A percentile compares a stretch with the other conserved stretches of the same genome.
Conservation (phyloP, 2,797 vertebrate species). For the Tachyglossus aculeatus region DNA sequence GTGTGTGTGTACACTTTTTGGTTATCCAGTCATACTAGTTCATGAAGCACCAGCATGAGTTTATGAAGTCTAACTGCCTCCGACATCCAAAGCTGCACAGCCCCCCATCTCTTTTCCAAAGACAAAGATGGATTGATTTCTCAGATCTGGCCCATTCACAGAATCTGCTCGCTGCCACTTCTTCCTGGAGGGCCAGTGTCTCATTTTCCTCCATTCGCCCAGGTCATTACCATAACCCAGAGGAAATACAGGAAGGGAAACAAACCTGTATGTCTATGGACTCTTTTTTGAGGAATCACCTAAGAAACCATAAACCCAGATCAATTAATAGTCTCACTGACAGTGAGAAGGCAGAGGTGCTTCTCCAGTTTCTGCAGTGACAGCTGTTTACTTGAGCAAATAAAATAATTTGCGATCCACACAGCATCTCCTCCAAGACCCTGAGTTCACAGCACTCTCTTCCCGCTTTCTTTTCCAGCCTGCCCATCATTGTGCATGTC, state of each 20-base stretch:
- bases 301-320: too few relatives aligned
- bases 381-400: background rate
- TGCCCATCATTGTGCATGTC: background rate
- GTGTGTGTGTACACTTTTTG: accelerated
- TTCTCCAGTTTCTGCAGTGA: background rate
- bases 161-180: background rate
- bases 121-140: background rate
- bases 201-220: background rate
- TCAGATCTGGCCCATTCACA: background rate
- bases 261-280: background rate
- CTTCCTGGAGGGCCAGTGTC: background rate
- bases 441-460: background rate
- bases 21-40: background rate
- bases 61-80: background rate
- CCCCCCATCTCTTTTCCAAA: background rate
- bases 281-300: background rate
- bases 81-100: background rate
- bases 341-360: background rate
- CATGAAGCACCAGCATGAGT: background rate
- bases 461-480: background rate
- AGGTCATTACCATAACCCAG: background rate
- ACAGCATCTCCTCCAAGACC: background rate
- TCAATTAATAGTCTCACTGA: background rate
- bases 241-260: background rate
- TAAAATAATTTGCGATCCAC: accelerated